Evolutionary conservation across 2,888 invertebrate genomes (phyloP), one percentile per base, ranked within the genome.

Genomic region (Dyspetes luteomarginatus): DNA sequence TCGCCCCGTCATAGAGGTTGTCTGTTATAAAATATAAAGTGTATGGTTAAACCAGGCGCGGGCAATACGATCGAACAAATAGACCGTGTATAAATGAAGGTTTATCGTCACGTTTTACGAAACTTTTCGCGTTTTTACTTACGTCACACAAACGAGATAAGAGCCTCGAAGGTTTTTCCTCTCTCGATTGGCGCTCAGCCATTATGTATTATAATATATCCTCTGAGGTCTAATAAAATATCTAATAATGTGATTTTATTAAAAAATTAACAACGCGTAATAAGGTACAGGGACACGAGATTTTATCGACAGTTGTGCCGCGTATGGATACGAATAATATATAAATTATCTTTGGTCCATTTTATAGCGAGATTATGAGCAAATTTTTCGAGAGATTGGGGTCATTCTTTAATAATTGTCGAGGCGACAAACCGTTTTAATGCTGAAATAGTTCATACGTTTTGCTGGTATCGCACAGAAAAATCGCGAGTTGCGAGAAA

Each of bases 11-110:
- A 58, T 65, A 41, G 15, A n/a, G 12, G 62, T 73, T 52, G 69
- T 64, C 48, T 41, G 52, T 72, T 72, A 17, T 60, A 24, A n/a
- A 62, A 43, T 24, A 19, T 71, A 19, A 26, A 9, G 50, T 5
- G 36, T 4, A 17, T 9, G 22, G 58, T 67, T 12, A 41, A 65
- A 4, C 50, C 67, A 78, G 67, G 75, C 74, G 74, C 65, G 75
- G 55, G 64, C 74, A 74, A 60, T 81, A 78, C 74, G 73, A 81
- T 74, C 73, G 76, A 82, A 77, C 72, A 83, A 84, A 83, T 83
- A 84, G 84, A 84, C 84, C 84, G 84, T 82, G 81, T 78, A 83
- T 80, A 83, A 83, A 82, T 58, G 84, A 84, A 84, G 84, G 84
- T 76, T 83, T 80, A 76, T 78, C 72, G 67, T 36, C 62, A 55